Percentiles rank a stretch among this genome's conserved stretches.
Conservation (phyloP, 2,113 vertebrate species). For the Rhynchopsitta pachyrhyncha region DNA sequence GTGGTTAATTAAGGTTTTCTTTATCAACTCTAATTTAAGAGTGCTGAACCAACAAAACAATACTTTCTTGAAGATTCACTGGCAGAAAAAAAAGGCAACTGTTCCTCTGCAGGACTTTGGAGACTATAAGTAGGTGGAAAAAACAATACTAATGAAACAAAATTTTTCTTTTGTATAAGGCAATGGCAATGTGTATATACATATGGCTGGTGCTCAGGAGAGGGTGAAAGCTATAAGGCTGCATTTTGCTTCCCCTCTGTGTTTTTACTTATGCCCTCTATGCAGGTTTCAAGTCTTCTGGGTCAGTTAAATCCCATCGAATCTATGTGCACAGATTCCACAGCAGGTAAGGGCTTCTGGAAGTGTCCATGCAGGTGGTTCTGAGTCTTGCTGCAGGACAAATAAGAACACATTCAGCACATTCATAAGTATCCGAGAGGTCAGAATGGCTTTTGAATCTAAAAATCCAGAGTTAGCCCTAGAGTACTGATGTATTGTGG, state of each 20-base stretch:
- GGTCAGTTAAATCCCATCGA: not conserved
- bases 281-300: not conserved
- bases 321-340: not conserved
- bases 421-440: not conserved
- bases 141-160: accelerated
- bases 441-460: not conserved
- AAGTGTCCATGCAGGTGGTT: not conserved
- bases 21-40: not conserved
- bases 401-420: not conserved
- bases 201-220: not conserved
- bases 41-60: not conserved
- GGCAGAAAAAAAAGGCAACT: not conserved
- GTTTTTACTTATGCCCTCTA: not conserved
- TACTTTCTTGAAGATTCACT: not conserved
- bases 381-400: not conserved
- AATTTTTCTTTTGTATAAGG: not conserved
- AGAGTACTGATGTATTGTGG: not conserved
- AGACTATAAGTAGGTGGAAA: not conserved
- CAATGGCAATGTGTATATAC: not conserved
- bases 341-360: not conserved
- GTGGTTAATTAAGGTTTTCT: not conserved
- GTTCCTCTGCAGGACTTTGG: not conserved
- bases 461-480: not conserved
- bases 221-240: not conserved
- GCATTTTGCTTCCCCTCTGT: not conserved